Percentiles rank a stretch among this genome's conserved stretches.
These are phyloP conservation scores for Oreortyx pictus DNA, from an alignment of 2,797 vertebrate species.

Conservation along the genomic window DNA sequence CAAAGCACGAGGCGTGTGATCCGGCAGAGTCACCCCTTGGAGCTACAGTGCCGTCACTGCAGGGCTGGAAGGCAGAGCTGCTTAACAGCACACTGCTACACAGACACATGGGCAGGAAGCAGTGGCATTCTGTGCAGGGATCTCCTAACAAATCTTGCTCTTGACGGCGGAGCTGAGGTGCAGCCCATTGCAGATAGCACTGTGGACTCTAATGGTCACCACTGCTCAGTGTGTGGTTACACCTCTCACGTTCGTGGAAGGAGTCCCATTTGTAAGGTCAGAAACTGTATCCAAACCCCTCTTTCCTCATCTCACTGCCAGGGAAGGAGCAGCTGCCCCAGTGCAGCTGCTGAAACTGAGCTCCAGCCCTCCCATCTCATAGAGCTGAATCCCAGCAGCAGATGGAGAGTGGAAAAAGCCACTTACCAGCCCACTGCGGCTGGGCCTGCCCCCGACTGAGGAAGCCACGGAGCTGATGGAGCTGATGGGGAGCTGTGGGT, in stretches of 20 bases:
- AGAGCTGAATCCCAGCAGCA: background rate
- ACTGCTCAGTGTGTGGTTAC: rapidly evolving
- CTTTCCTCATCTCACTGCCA: rapidly evolving
- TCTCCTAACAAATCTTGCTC: background rate
- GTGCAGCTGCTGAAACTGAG: background rate
- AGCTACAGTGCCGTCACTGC: rapidly evolving
- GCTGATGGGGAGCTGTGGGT: slow-evolving; percentile 98
- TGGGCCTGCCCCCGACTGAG: slow-evolving; percentile 94
- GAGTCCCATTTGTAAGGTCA: background rate
- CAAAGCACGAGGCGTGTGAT: background rate
- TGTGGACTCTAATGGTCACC: background rate
- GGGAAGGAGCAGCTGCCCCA: background rate
- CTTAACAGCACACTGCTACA: background rate
- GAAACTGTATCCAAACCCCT: background rate
- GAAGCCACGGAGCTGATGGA: slow-evolving; percentile 99
- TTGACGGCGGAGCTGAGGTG: background rate
- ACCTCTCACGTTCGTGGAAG: rapidly evolving
- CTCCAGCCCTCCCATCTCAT: background rate
- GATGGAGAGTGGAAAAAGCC: background rate
- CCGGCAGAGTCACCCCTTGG: background rate
- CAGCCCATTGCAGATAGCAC: background rate
- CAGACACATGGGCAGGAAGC: background rate
- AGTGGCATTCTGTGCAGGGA: background rate
- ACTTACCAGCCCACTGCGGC: slow-evolving; percentile 94
- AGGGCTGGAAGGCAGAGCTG: background rate